Percentiles rank a stretch among this genome's conserved stretches.
phyloP scores from a whole-genome alignment of 2,888 invertebrate genomes.

The Hyppa rectilinea region DNA sequence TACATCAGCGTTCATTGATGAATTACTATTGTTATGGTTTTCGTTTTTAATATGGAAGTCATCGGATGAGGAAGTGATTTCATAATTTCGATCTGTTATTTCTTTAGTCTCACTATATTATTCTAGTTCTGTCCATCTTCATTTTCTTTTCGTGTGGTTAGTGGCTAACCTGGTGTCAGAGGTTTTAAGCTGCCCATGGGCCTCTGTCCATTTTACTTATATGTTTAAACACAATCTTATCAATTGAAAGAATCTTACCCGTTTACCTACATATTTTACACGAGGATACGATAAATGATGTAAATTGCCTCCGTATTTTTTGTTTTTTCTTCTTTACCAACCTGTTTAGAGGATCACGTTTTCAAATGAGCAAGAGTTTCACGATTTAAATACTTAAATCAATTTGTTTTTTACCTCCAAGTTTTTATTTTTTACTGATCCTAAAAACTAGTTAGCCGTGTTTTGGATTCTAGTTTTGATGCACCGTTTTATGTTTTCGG shows the following conservation, averaged over 20 bases:
- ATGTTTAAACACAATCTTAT: constrained; percentile 16
- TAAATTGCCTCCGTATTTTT: constrained; percentile 28
- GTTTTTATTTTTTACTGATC: constrained; percentile 19
- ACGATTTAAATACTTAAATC: constrained; percentile 31
- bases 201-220: constrained; percentile 11
- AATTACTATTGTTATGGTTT: constrained; percentile 1
- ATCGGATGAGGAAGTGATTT: neutral
- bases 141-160: too few relatives aligned
- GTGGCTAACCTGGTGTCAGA: too few relatives aligned
- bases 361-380: constrained; percentile 23
- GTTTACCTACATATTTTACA: constrained; percentile 11
- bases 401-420: constrained; percentile 28
- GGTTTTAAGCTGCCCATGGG: too few relatives aligned
- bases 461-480: constrained; percentile 26
- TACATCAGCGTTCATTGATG: constrained; percentile 29
- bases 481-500: constrained; percentile 43
- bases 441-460: constrained; percentile 45
- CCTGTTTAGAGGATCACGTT: constrained; percentile 20
- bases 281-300: constrained; percentile 29
- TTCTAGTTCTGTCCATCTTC: neutral
- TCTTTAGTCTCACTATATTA: neutral
- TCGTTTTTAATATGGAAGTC: neutral
- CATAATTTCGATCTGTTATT: neutral
- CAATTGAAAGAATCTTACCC: neutral
- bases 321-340: neutral